Evolutionary conservation across 2,888 invertebrate species (phyloP), one percentile per base, ranked within the genome.

Genomic region (Eupithecia exiguata): DNA sequence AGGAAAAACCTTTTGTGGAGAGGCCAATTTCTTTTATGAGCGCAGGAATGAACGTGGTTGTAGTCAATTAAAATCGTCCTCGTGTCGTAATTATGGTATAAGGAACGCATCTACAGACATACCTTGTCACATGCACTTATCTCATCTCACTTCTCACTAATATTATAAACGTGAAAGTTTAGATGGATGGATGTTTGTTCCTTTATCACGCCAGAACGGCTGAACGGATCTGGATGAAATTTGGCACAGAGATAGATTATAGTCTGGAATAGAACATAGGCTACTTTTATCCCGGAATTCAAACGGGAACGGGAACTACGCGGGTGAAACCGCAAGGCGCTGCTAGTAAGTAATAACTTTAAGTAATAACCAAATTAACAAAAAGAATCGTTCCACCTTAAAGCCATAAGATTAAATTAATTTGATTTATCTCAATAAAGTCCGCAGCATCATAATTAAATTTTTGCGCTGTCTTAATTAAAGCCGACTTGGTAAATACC

Each of bases 401-500:
- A 49, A 49, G 7, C 18, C n/a, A 49, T 49, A 62, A 62, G 0
- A 18, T n/a, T 10, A 38, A 38, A 38, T 65, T 38, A n/a, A 65
- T 36, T 36, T 38, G 21, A 36, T n/a, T 65, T n/a, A 36, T 36
- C 12, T 65, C 35, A 38, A 38, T 36, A n/a, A 36, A 65, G 18
- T 65, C 38, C n/a, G 1, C 21, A 58, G n/a, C 36, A 36, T 65
- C n/a, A 7, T 36, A 65, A 38, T 65, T 36, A 36, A 65, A 65
- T 61, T 69, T 43, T 66, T 40, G 30, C 53, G 71, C 43, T 68
- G 49, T 63, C 63, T 65, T 65, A 58, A 69, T 69, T 69, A 72
- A 53, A 43, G 30, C 6, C 16, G 69, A 36, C 70, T 38, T 25
- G 36, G 40, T 18, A 58, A 25, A 62, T 68, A 53, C 6, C 68